Evolutionary conservation across 2,113 vertebrate species (phyloP).

Genomic region (Leptodactylus fuscus): DNA sequence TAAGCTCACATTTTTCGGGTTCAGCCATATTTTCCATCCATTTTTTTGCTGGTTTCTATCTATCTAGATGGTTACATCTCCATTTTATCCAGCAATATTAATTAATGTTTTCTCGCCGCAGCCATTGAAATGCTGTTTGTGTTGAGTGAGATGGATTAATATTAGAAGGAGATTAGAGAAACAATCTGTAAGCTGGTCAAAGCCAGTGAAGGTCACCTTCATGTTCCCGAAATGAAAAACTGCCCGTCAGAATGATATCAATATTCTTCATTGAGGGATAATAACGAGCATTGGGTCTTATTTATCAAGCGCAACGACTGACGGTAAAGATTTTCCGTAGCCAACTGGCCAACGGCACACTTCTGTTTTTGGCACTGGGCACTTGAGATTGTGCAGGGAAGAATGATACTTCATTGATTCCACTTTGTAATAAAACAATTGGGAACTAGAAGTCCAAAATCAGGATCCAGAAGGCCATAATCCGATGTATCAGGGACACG

Average conservation of each 20-base stretch:
- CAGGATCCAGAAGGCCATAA: not conserved
- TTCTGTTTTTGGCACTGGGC: not conserved
- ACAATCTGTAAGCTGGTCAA: slow-evolving; percentile 75
- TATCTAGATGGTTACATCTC: slow-evolving; percentile 64
- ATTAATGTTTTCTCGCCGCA: slow-evolving; percentile 81
- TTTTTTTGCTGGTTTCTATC: slow-evolving; percentile 66
- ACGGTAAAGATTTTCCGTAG: slow-evolving; percentile 17
- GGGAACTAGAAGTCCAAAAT: not conserved
- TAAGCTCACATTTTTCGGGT: not conserved
- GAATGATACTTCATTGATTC: slow-evolving; percentile 25
- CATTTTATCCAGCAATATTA: slow-evolving; percentile 86
- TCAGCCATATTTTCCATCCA: not conserved
- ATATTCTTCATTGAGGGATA: slow-evolving; percentile 33
- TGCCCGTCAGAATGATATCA: slow-evolving; percentile 70
- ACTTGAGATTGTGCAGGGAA: slow-evolving; percentile 9
- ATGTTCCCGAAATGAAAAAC: slow-evolving; percentile 73
- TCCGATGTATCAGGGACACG: not conserved
- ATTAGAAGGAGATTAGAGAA: slow-evolving; percentile 77
- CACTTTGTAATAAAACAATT: not conserved
- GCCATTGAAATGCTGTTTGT: slow-evolving; percentile 73
- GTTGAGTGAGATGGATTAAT: slow-evolving; percentile 78
- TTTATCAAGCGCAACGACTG: slow-evolving; percentile 48
- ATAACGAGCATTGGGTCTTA: slow-evolving; percentile 37
- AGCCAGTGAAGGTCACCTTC: slow-evolving; percentile 81
- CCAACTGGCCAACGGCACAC: not conserved